Evolutionary conservation across 1,140 invertebrate genomes (phyloP).

Genomic region (Apocrypta bakeri): DNA sequence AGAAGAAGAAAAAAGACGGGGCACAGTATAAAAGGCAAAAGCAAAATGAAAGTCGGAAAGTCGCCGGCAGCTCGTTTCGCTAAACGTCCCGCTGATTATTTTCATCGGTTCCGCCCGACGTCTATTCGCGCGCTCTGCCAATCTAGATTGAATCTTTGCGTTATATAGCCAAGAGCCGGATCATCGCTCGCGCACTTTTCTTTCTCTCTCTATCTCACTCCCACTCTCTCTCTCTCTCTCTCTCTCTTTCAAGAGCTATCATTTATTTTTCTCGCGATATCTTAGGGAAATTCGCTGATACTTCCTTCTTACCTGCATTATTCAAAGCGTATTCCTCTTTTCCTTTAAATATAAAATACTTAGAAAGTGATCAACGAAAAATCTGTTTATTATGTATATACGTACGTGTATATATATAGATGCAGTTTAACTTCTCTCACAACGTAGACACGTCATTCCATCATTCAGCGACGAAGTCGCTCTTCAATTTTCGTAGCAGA

Average conservation of each 20-base stretch:
- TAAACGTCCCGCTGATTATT: conserved; percentile 44
- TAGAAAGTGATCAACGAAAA: background rate
- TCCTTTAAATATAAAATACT: background rate
- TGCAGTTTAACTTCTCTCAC: background rate
- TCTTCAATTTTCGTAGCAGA: background rate
- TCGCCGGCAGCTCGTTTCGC: conserved; percentile 27
- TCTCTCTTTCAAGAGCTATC: background rate
- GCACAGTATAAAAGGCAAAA: background rate
- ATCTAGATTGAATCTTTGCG: conserved; percentile 44
- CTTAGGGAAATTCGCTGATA: background rate
- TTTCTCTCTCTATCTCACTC: no score
- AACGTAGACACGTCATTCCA: background rate
- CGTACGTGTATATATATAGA: background rate
- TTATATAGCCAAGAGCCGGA: background rate
- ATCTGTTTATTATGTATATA: background rate
- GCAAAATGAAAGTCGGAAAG: conserved; percentile 42
- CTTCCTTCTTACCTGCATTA: background rate
- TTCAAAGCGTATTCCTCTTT: background rate
- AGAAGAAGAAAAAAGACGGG: background rate
- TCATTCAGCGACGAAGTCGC: background rate
- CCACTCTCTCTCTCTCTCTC: background rate
- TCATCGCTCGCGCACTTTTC: conserved; percentile 30
- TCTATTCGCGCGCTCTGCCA: conserved; percentile 11
- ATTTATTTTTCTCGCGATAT: background rate
- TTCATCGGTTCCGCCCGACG: conserved; percentile 21